Evolutionary conservation across 2,797 vertebrate genomes (phyloP).

Genomic region (Platyrinchus mystaceus): DNA sequence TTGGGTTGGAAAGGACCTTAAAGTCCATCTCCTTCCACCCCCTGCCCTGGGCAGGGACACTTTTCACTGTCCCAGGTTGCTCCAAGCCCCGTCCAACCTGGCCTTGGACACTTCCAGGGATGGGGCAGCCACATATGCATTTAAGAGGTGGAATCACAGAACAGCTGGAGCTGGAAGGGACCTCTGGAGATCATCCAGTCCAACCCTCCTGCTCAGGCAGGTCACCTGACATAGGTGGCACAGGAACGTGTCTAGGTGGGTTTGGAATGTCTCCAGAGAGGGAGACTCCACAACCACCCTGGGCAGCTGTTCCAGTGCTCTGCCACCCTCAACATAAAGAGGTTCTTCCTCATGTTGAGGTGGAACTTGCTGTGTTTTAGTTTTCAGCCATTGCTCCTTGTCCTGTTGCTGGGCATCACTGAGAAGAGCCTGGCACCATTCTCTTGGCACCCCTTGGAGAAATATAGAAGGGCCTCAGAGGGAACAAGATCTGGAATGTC

Average conservation of each 20-base stretch:
- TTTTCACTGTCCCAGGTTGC: not conserved
- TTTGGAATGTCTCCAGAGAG: not conserved
- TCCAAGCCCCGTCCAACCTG: not conserved
- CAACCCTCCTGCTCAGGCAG: not conserved
- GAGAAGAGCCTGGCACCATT: not conserved
- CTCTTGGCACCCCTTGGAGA: not conserved
- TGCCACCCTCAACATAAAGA: not conserved
- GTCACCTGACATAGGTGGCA: not conserved
- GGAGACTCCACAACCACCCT: not conserved
- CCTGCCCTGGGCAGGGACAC: not conserved
- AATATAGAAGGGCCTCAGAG: not conserved
- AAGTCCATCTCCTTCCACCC: not conserved
- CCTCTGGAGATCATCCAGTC: not conserved
- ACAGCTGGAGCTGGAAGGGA: not conserved
- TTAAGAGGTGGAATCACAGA: rapidly evolving
- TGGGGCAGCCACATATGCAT: too few relatives aligned
- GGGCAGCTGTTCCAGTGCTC: not conserved
- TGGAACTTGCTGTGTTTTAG: not conserved
- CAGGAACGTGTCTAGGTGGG: not conserved
- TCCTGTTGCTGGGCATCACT: not conserved
- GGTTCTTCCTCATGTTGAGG: not conserved
- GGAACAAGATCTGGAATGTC: rapidly evolving
- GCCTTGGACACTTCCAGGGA: not conserved
- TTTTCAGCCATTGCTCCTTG: not conserved
- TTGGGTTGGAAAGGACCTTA: not conserved